These are phyloP conservation scores for Camponotus fellah DNA, from an alignment of 2,888 invertebrate genomes.

Conservation along the genomic window DNA sequence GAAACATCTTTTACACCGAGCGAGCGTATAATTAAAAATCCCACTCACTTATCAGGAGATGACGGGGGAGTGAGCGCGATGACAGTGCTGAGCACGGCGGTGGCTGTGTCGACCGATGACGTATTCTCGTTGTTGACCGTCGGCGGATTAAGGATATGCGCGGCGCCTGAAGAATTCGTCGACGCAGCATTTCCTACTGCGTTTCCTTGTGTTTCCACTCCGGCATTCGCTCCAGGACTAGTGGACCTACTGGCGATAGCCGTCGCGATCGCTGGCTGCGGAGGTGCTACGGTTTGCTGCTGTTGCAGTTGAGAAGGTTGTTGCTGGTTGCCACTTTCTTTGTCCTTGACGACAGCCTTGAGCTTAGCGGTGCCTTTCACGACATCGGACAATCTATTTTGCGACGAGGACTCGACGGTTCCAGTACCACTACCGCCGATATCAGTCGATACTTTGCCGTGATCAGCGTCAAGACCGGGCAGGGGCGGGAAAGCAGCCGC, in stretches of 20 bases:
- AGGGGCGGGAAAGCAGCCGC: slow-evolving; percentile 93
- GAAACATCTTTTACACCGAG: slow-evolving; percentile 42
- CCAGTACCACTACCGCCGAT: slow-evolving; percentile 73
- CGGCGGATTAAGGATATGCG: slow-evolving; percentile 79
- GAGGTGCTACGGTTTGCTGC: slow-evolving; percentile 66
- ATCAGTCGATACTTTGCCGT: slow-evolving; percentile 79
- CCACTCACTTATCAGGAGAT: slow-evolving; percentile 89
- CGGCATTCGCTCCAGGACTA: slow-evolving; percentile 79
- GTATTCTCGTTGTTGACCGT: slow-evolving; percentile 81
- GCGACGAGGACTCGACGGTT: slow-evolving; percentile 79
- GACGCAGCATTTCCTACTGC: slow-evolving; percentile 69
- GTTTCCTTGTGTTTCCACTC: slow-evolving; percentile 65
- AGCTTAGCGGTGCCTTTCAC: slow-evolving; percentile 91
- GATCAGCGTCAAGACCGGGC: slow-evolving; percentile 88
- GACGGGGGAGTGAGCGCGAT: slow-evolving; percentile 88
- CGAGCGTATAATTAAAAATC: slow-evolving; percentile 78
- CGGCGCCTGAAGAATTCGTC: slow-evolving; percentile 74
- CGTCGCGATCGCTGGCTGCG: slow-evolving; percentile 39
- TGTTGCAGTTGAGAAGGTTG: slow-evolving; percentile 64
- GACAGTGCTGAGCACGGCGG: slow-evolving; percentile 83
- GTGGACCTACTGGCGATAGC: slow-evolving; percentile 82
- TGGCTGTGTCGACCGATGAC: slow-evolving; percentile 83
- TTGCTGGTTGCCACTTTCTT: slow-evolving; percentile 68
- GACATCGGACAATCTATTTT: slow-evolving; percentile 92
- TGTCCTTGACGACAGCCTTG: slow-evolving; percentile 86